Percentiles rank a stretch among this genome's conserved stretches.
Evolutionary conservation across 2,113 vertebrate genomes (phyloP).

Genomic region (Anser brachyrhynchus): DNA sequence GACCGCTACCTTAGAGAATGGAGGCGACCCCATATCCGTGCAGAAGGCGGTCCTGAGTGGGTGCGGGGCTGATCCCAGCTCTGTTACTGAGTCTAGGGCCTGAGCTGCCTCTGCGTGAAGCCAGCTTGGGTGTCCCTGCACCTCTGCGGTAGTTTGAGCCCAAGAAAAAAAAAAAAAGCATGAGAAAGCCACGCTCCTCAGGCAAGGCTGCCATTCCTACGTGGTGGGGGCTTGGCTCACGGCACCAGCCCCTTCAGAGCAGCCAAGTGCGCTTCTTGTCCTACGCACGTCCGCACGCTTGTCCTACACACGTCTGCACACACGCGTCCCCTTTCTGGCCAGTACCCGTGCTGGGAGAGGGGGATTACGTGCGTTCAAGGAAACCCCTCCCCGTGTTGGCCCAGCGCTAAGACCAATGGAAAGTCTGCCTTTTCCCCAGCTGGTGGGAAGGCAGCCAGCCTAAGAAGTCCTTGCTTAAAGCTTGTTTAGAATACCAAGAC

Average conservation of each 20-base stretch:
- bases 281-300: not conserved
- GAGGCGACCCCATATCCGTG: not conserved
- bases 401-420: not conserved
- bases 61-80: not conserved
- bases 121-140: not conserved
- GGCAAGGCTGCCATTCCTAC: accelerated
- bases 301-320: accelerated
- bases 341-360: not conserved
- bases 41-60: not conserved
- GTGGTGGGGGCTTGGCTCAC: not conserved
- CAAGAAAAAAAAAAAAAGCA: not conserved
- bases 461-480: not conserved
- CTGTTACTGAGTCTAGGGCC: not conserved
- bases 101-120: accelerated
- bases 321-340: not conserved
- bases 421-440: not conserved
- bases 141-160: not conserved
- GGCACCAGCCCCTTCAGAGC: no score
- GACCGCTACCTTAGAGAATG: not conserved
- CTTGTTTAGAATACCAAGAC: not conserved
- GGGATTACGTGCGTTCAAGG: not conserved
- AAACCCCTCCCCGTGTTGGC: not conserved
- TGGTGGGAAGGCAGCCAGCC: conserved; percentile 16
- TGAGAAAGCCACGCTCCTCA: not conserved
- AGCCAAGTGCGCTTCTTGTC: not conserved